Evolutionary conservation across 2,888 invertebrate species (phyloP).

Genomic region (Alsophila aescularia): DNA sequence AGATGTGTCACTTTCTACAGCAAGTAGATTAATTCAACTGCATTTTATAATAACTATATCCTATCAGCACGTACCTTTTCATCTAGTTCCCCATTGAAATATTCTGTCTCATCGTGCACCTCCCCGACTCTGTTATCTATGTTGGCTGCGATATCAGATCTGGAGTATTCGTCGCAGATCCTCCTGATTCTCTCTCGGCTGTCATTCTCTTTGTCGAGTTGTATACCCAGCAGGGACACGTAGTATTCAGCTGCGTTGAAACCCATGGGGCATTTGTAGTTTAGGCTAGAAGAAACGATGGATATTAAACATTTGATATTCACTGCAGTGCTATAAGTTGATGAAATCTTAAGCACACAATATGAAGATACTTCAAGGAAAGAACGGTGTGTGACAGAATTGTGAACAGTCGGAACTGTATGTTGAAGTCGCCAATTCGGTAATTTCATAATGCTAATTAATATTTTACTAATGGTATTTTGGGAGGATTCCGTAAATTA

Average conservation of each 20-base stretch:
- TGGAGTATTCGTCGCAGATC: slow-evolving; percentile 84
- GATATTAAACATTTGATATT: background rate
- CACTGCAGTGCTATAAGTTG: background rate
- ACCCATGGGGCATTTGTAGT: slow-evolving; percentile 87
- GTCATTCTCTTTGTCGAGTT: slow-evolving; percentile 70
- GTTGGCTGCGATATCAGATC: slow-evolving; percentile 71
- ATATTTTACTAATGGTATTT: no score
- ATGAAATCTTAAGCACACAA: no score
- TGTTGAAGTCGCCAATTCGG: no score
- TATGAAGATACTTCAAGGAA: no score
- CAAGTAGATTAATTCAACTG: no score
- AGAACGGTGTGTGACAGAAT: no score
- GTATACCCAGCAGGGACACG: slow-evolving; percentile 84
- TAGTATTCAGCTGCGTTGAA: slow-evolving; percentile 95
- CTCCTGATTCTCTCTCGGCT: slow-evolving; percentile 73
- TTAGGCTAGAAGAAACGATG: slow-evolving; percentile 74
- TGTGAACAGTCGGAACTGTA: no score
- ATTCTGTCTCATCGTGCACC: slow-evolving; percentile 72
- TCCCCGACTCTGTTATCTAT: slow-evolving; percentile 68
- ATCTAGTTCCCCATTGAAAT: slow-evolving; percentile 68
- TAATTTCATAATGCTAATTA: no score
- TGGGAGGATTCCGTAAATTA: no score
- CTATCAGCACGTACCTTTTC: slow-evolving; percentile 53
- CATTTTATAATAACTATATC: no score
- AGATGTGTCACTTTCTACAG: no score